Evolutionary conservation across 2,113 vertebrate genomes (phyloP), one percentile per base, ranked within the genome.

Genomic region (Microtus ochrogaster): DNA sequence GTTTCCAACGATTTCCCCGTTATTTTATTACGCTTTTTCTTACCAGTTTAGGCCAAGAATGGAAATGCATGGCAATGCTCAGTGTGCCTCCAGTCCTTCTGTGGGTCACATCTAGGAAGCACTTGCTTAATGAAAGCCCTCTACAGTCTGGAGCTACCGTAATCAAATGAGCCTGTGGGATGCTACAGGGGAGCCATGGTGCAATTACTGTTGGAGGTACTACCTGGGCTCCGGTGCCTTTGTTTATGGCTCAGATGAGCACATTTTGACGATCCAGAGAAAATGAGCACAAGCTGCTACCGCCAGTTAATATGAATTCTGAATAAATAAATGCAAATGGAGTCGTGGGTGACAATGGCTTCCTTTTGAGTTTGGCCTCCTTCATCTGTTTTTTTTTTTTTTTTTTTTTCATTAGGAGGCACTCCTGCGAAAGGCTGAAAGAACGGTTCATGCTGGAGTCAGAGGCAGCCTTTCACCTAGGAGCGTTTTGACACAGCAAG

Each of bases 251-350:
- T 93, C 92, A 73, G 44, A 89, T 79, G 73, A 97, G 63, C 78
- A 89, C 36, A 91, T 96, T 95, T 96, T 93, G 93, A 94, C 76
- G 74, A 96, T 76, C 41, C 63, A 91, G 81, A 90, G 72, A 95
- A 95, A 95, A 97, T 92, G 93, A 95, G 77, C 90, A 55, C 81
- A 47, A 87, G 55, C 92, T 93, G 49, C 86, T 61, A 41, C 78
- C 87, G 96, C 47, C 49, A 91, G 82, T 85, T 94, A 92, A 88
- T 91, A 90, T 94, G 94, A 94, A 96, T 87, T 95, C 65, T 87
- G 89, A 96, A 79, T 87, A 94, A 95, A 89, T 95, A 88, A 91
- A 95, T 89, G 91, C 91, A 95, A 93, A 73, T 91, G 41, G 17
- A 72, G 55, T 26, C 76, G 44, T 33, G 70, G 47, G 55, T 66